phyloP scores from a whole-genome alignment of 1,140 invertebrate genomes.

The Drosophila pachea region DNA sequence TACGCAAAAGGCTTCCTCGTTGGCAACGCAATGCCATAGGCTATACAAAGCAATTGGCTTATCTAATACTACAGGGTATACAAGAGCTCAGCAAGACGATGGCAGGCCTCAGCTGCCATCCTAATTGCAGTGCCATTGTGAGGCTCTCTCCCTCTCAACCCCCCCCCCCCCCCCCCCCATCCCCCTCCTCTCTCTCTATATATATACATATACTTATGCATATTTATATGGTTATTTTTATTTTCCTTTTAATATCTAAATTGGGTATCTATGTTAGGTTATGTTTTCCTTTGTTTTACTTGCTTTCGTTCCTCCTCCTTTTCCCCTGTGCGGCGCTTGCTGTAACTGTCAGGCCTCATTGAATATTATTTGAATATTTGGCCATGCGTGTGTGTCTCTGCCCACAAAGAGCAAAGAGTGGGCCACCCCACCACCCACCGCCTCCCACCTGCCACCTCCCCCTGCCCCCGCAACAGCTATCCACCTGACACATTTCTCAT shows the following conservation, averaged over 20 bases:
- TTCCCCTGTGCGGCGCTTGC: conserved; percentile 14
- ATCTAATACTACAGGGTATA: background rate
- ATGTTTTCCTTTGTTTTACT: conserved; percentile 8
- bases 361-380: conserved; percentile 39
- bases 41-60: no score
- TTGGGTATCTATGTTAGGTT: conserved; percentile 52
- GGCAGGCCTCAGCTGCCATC: background rate
- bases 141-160: background rate
- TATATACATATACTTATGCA: background rate
- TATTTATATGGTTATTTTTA: conserved; percentile 21
- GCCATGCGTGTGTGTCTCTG: conserved; percentile 3
- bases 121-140: background rate
- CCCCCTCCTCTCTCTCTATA: background rate
- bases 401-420: background rate
- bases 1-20: no score
- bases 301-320: conserved; percentile 4
- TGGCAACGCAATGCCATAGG: no score
- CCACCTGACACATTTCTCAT: conserved; percentile 58
- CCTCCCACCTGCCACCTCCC: background rate
- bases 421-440: background rate
- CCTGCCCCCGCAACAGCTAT: conserved; percentile 10
- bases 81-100: background rate
- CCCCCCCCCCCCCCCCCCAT: background rate
- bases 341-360: conserved; percentile 26
- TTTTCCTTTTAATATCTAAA: conserved; percentile 56